Evolutionary conservation across 2,888 invertebrate species (phyloP).

Genomic region (Xestia c-nigrum): DNA sequence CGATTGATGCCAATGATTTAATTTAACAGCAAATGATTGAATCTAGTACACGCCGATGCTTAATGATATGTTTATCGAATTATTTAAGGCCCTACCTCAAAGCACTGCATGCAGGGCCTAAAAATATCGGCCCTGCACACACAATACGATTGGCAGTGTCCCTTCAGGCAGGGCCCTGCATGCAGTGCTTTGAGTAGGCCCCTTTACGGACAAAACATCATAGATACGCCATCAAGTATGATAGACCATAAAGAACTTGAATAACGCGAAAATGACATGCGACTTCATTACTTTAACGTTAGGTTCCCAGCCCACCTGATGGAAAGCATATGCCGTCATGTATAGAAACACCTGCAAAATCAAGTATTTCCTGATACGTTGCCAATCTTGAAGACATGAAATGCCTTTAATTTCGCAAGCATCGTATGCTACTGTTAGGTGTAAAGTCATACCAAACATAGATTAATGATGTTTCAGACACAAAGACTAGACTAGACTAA

Average conservation of each 20-base stretch:
- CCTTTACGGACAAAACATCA: neutral
- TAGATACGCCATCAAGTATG: neutral
- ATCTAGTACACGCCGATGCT: neutral
- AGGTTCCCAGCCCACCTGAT: neutral
- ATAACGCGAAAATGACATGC: constrained; percentile 1
- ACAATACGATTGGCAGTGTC: too few relatives aligned
- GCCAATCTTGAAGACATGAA: constrained; percentile 22
- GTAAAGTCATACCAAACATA: neutral
- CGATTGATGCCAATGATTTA: constrained; percentile 8
- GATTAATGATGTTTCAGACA: neutral
- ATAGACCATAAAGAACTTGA: neutral
- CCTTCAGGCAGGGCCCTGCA: too few relatives aligned
- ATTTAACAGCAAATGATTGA: constrained; percentile 6
- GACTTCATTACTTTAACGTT: constrained; percentile 10
- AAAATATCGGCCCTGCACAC: too few relatives aligned
- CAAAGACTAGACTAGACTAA: neutral
- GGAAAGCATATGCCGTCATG: neutral
- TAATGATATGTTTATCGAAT: constrained; percentile 9
- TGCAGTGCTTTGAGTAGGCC: too few relatives aligned
- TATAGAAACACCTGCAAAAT: constrained; percentile 17
- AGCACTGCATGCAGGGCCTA: too few relatives aligned
- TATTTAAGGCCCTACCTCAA: too few relatives aligned
- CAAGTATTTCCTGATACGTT: neutral
- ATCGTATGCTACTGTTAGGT: neutral
- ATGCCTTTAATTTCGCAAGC: neutral